phyloP scores from a whole-genome alignment of 35 echinoderm and acorn worm species.

The Holothuria glaberrima region DNA sequence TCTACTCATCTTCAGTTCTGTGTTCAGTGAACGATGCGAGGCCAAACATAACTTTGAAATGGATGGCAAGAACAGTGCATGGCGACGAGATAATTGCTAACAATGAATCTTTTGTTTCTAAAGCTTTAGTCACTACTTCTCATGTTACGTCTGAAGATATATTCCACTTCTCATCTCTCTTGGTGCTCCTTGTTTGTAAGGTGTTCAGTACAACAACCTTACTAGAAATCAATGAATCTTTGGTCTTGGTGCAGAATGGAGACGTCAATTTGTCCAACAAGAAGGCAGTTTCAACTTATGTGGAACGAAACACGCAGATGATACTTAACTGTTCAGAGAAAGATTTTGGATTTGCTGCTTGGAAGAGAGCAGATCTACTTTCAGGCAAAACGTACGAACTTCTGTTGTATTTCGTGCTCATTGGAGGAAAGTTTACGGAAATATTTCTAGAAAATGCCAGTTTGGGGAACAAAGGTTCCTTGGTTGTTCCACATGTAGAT shows the following conservation, averaged over 20 bases:
- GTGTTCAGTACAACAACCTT: neutral
- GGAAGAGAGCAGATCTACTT: neutral
- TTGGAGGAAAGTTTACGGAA: neutral
- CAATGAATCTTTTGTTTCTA: neutral
- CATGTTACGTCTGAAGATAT: neutral
- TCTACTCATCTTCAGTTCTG: no score
- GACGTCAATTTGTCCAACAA: neutral
- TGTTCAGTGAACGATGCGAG: neutral
- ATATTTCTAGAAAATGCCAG: neutral
- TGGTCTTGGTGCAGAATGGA: neutral
- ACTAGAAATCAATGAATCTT: neutral
- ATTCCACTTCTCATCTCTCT: neutral
- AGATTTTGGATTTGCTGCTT: neutral
- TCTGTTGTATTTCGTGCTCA: neutral
- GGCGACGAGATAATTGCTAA: neutral
- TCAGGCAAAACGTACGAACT: neutral
- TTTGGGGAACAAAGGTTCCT: neutral
- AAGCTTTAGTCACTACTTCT: neutral
- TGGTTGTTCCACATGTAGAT: neutral
- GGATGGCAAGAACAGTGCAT: neutral
- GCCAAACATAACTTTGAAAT: neutral
- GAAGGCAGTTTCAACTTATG: neutral
- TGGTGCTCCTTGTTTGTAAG: conserved; percentile 3
- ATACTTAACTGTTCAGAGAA: neutral
- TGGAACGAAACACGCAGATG: neutral